Percentiles rank a stretch among this genome's conserved stretches.
phyloP scores from a whole-genome alignment of 2,797 vertebrate species.

The Gobionotothen gibberifrons region DNA sequence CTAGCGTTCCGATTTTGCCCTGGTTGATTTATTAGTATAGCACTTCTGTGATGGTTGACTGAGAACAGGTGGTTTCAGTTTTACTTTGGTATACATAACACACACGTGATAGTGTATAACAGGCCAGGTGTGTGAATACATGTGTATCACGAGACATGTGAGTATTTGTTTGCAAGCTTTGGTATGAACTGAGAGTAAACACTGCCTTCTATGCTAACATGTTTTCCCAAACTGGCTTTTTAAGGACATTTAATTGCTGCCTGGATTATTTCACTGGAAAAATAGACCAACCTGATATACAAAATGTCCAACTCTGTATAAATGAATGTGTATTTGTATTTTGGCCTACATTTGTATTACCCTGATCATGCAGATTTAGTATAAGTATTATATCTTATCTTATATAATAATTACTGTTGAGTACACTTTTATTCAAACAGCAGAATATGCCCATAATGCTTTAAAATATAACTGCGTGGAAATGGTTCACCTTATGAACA shows the following conservation, averaged over 20 bases:
- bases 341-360: not conserved
- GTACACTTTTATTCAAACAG: no score
- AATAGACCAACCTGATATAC: not conserved
- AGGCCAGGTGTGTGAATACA: constrained; percentile 3
- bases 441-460: no score
- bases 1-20: not conserved
- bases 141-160: not conserved
- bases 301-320: not conserved
- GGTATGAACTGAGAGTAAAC: not conserved
- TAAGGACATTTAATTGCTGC: not conserved
- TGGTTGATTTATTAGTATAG: not conserved
- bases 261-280: not conserved
- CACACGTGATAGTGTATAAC: not conserved
- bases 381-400: not conserved
- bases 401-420: no score
- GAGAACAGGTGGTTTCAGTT: constrained; percentile 27
- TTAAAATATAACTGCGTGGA: no score
- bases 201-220: not conserved
- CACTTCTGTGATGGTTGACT: constrained; percentile 21
- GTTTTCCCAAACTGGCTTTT: not conserved
- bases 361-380: not conserved
- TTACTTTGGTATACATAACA: not conserved
- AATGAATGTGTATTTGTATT: not conserved
- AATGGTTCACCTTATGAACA: not conserved
- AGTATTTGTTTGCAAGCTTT: not conserved